Conservation (phyloP, 2,113 vertebrate genomes). For the Cariama cristata region DNA sequence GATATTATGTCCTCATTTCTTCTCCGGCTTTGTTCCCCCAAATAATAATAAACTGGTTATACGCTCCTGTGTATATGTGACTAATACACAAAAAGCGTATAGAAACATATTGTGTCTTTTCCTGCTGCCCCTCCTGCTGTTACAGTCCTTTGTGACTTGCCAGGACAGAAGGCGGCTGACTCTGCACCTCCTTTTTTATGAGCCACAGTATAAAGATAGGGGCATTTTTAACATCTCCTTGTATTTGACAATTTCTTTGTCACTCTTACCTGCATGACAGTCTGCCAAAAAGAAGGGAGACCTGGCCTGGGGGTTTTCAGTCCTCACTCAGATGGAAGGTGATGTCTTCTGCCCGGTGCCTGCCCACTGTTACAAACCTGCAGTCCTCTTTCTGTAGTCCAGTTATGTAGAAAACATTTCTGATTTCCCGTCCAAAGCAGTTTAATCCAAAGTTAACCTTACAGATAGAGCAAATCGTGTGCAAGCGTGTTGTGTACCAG, state of each 20-base stretch:
- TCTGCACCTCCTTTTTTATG: not conserved
- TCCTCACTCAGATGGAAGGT: not conserved
- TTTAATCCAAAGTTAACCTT: not conserved
- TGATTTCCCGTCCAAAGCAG: not conserved
- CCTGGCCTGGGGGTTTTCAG: not conserved
- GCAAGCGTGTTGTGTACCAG: fast-evolving
- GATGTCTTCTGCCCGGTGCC: not conserved
- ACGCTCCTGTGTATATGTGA: not conserved
- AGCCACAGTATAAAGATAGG: not conserved
- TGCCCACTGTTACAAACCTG: not conserved
- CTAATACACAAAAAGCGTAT: not conserved
- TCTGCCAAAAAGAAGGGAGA: not conserved
- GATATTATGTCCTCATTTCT: not conserved
- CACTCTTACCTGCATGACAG: not conserved
- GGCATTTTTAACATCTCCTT: not conserved
- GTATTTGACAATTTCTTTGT: not conserved
- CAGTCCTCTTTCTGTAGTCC: not conserved
- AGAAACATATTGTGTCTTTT: not conserved
- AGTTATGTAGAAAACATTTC: not conserved
- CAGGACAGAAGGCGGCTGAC: not conserved
- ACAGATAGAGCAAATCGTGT: not conserved
- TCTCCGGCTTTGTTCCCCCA: not conserved
- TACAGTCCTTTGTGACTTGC: not conserved
- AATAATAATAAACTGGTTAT: not conserved
- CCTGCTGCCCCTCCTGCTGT: not conserved